Evolutionary conservation across 2,888 invertebrate species (phyloP), one percentile per base, ranked within the genome.

Genomic region (Aporophyla lueneburgensis): DNA sequence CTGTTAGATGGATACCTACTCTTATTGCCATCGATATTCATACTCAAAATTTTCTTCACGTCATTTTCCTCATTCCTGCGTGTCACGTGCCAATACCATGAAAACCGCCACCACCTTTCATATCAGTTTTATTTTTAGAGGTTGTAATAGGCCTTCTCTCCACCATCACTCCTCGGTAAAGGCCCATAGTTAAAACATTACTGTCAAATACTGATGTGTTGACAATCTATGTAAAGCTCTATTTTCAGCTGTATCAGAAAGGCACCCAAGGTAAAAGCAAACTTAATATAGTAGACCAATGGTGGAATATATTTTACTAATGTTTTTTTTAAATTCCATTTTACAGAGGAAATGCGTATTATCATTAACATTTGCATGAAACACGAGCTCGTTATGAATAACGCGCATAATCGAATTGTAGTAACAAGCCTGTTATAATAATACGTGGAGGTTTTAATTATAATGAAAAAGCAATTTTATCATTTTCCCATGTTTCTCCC

Each of bases 401-500:
- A 62, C 14, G 43, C 56, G 61, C 33, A 53, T 53, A 81, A 76
- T 81, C 33, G 56, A n/a, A 67, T 81, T 67, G 24, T 46, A 51
- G 21, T 62, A 54, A 67, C 43, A 67, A 76, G 61, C 51, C 76
- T 24, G 21, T 67, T 51, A 67, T 53, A 81, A 81, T 62, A 75
- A 56, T 74, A 21, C 33, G 9, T 43, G 1, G 21, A 66, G 61
- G n/a, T 33, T 81, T 81, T 43, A 56, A 67, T 62, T 72, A 67
- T 67, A 67, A 56, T 75, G 27, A 54, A 81, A 81, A 43, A 62
- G 9, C 49, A 61, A n/a, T 21, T 7, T 49, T 65, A n/a, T 10
- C 24, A 3, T 33, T 33, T 33, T 33, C 3, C 33, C 33, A 33
- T 33, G 33, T 33, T 33, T 33, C 33, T 3, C 33, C 33, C 33